Conservation (phyloP, 1,140 invertebrate genomes). For the Musca domestica region DNA sequence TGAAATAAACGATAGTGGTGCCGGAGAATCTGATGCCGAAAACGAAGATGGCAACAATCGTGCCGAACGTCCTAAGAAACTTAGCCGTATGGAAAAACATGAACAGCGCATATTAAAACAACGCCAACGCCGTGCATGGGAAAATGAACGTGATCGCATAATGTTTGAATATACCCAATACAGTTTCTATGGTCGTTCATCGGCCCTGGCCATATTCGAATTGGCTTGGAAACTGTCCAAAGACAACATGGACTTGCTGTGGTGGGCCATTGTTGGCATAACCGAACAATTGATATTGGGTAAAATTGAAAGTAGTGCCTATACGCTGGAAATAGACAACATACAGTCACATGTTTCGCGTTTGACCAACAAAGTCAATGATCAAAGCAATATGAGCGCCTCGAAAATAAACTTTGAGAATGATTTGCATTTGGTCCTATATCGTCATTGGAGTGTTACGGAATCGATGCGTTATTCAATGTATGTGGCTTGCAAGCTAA, state of each 20-base stretch:
- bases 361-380: constrained; percentile 54
- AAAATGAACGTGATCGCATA: constrained; percentile 76
- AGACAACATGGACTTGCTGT: constrained; percentile 79
- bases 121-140: constrained; percentile 74
- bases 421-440: constrained; percentile 75
- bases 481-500: constrained; percentile 69
- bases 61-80: constrained; percentile 54
- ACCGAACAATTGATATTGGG: constrained; percentile 78
- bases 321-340: constrained; percentile 70
- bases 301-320: constrained; percentile 69
- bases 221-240: constrained; percentile 86
- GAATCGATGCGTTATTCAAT: constrained; percentile 78
- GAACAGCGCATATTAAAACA: constrained; percentile 72
- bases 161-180: constrained; percentile 92
- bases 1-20: constrained; percentile 54
- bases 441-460: constrained; percentile 89
- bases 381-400: constrained; percentile 56
- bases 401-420: constrained; percentile 78
- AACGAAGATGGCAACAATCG: constrained; percentile 47
- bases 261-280: constrained; percentile 82
- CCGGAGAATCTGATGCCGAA: constrained; percentile 67
- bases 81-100: constrained; percentile 66
- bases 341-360: constrained; percentile 77
- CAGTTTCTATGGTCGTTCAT: constrained; percentile 81
- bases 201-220: constrained; percentile 77